Base-by-base conservation (phyloP, 2,888 invertebrate genomes). In the Drosophila meridionalis region DNA sequence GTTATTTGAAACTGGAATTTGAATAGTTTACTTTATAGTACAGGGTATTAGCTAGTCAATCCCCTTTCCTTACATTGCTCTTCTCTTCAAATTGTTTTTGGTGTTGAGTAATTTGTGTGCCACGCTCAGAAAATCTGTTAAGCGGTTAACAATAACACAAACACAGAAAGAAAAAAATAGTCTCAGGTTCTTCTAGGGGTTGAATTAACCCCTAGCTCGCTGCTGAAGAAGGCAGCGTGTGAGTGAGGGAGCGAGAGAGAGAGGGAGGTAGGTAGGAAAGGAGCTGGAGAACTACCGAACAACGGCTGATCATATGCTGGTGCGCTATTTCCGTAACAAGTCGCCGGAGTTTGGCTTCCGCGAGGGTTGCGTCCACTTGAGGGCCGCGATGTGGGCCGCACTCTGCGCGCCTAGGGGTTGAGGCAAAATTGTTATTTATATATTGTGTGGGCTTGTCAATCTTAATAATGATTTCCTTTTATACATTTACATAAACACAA, bases 21-120 rank as follows among this genome's bases (percentile, higher is more conserved):
- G 7, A 8, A 14, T 30, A 6, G 26, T 3, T 26, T 2, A 1
- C 26, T 2, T 14, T 3, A 8, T 6, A 9, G 7, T 34, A 5
- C 26, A 58, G 43, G 45, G 58, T 45, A 58, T 45, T 8, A 26
- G 0, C 2, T 26, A 14, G 26, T 34, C 45, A 2, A 12, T 3
- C n/a, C 9, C 5, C n/a, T n/a, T n/a, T n/a, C n/a, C n/a, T n/a
- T n/a, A n/a, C n/a, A n/a, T n/a, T n/a, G n/a, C n/a, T n/a, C n/a
- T n/a, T n/a, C n/a, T n/a, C 14, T 60, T 57, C 62, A 36, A 69
- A 58, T 71, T 60, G 74, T 73, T 14, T 60, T 50, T 50, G 81
- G 87, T 88, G 85, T 88, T 85, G 85, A 88, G 84, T 85, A 85
- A 85, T 85, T 88, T 88, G 88, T 85, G 86, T 55, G 80, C 62